Evolutionary conservation across 2,113 vertebrate species (phyloP), one percentile per base, ranked within the genome.

Genomic region (Onychorhynchus coronatus): DNA sequence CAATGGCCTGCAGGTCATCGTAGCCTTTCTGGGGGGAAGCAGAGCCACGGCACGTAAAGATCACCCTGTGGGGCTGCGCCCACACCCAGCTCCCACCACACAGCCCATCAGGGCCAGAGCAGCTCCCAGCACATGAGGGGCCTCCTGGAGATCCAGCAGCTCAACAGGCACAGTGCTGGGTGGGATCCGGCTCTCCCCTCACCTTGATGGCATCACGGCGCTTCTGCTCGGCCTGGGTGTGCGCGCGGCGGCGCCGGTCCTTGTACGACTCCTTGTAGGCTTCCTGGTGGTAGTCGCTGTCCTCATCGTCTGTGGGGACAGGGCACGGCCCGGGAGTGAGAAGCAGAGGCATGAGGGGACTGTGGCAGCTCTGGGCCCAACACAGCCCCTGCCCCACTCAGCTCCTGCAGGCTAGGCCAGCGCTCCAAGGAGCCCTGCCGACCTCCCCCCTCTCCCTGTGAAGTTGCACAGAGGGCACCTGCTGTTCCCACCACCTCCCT

Each of bases 161-260:
- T 23, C 19, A 33, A 19, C 5, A 33, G 50, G 37, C 30, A 52
- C 41, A 37, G 18, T 23, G 55, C 61, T 15, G 21, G 25, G 25
- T 28, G 50, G 50, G 49, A 27, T 15, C 15, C 3, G 8, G 50
- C 50, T 52, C 9, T 4, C 2, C 17, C 88, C 88, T 84, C 65
- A 90, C 99, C 99, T 99, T 99, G 94, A 99, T 99, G 55, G 99
- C 99, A 1, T 99, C 98, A 33, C 99, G 97, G 28, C 99, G 98
- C 93, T 99, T 99, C 97, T 99, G 99, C 95, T 99, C 99, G 0
- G 99, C 99, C 95, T 99, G 99, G 1, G 99, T 99, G 98, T 99
- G 99, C 0, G 99, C 99, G 80, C 99, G 98, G 78, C 99, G 98
- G 70, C 99, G 98, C 35, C 98, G 98, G 95, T 99, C 99, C 96